Evolutionary conservation across 2,113 vertebrate genomes (phyloP), one percentile per base, ranked within the genome.

Genomic region (Oostethus manadensis): DNA sequence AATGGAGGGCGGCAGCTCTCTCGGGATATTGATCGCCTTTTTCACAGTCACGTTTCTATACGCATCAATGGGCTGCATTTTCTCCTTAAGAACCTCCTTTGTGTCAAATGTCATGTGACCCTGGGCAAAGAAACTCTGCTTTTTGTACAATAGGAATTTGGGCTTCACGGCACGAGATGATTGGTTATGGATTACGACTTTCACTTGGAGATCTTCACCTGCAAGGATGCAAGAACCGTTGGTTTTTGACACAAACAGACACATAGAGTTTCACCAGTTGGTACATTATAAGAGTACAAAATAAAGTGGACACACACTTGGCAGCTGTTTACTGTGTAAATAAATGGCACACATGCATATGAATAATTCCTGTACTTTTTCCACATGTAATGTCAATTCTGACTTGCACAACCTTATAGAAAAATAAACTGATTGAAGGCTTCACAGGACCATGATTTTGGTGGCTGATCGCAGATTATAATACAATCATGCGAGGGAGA

Each of bases 141-240:
- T 86, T 69, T 77, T 66, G n/a, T 86, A 84, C 50, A 88, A 23
- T 3, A 0, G 8, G 10, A 83, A 62, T 59, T 77, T 87, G 10
- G 82, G 82, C 66, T 77, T 87, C 49, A 84, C 77, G 8, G 61
- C 21, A 17, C 82, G 81, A 22, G 62, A 60, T 2, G 83, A 84
- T 14, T 5, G 23, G 65, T 88, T 89, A n/a, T 3, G 46, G 21
- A 88, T 60, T 38, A 82, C 45, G 21, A 45, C 47, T 0, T 6
- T 71, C 56, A 87, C 59, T 11, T 43, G 1, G 2, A 88, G 0
- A 17, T 0, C 8, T 16, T 83, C 76, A 1, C 82, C 87, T 88
- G 60, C 55, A 57, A 60, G 35, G 59, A 10, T 40, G 35, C 35
- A 38, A 9, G 3, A 9, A 26, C 3, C 23, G 5, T 26, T 26